Base-by-base conservation (phyloP, 2,113 vertebrate genomes). In the Coregonus clupeaformis region DNA sequence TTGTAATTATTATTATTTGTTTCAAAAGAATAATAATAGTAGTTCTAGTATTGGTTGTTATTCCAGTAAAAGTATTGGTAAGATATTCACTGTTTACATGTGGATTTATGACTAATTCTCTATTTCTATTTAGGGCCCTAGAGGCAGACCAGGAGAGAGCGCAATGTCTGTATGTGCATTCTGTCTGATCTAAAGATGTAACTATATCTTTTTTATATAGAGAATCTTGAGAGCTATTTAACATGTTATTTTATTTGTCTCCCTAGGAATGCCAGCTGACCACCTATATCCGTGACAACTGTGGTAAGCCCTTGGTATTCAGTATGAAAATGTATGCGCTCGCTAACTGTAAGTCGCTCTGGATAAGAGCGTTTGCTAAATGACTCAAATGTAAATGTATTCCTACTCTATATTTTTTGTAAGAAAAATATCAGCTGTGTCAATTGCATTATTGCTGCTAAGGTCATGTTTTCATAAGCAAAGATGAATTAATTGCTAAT, bases 221-320 rank as follows among this genome's bases (percentile, higher is more conserved):
- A 71, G 20, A 32, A 20, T 69, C 20, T 64, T 22, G 16, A 5
- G n/a, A 18, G 42, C 25, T 42, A 32, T 68, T 36, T 68, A 22
- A 18, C n/a, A 68, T 42, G 66, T 24, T 18, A 52, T 52, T 52
- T 62, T n/a, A 9, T 75, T 68, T 83, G 25, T 77, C 59, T 25
- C 59, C 80, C 36, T 82, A 96, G 96, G 90, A 94, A 72, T 98
- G 96, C 90, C 84, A 96, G 81, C 90, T 98, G 85, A 85, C 97
- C 69, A 87, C 87, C 73, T 94, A 94, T 78, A 86, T 92, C 36
- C 80, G 86, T 77, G 87, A 94, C 79, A 96, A 95, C 85, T 98
- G 96, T 79, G 91, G 94, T 97, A 90, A 95, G 57, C 57, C 24
- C 57, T 60, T 60, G 6, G 27, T 27, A 27, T 27, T 27, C 27